phyloP scores from a whole-genome alignment of 1,140 invertebrate genomes.

The Drosophila ironensis region DNA sequence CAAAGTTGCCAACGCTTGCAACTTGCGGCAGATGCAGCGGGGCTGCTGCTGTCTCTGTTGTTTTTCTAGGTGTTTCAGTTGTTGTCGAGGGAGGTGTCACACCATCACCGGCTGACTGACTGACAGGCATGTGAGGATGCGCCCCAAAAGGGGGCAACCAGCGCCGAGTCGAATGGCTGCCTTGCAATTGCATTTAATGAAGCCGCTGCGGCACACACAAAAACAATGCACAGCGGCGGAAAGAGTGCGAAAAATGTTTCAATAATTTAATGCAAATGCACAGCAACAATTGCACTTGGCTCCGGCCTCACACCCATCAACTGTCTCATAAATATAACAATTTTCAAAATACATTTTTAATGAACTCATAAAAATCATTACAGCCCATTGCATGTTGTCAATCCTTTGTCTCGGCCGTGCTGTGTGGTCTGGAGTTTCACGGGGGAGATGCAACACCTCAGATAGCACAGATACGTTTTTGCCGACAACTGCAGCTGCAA shows the following conservation, averaged over 20 bases:
- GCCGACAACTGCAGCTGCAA: slow-evolving; percentile 29
- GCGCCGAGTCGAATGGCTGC: background rate
- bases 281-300: slow-evolving; percentile 23
- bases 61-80: background rate
- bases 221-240: slow-evolving; percentile 22
- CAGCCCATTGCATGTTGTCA: slow-evolving; percentile 13
- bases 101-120: slow-evolving; percentile 8
- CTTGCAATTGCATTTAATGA: slow-evolving; percentile 41
- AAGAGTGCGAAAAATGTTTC: slow-evolving; percentile 35
- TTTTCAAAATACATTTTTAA: slow-evolving; percentile 46
- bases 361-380: slow-evolving; percentile 44
- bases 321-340: slow-evolving; percentile 41
- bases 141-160: background rate
- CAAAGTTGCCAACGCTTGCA: slow-evolving; percentile 44
- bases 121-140: slow-evolving; percentile 35
- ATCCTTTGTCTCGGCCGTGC: slow-evolving; percentile 29
- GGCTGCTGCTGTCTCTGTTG: background rate
- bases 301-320: background rate
- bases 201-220: background rate
- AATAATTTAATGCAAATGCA: slow-evolving; percentile 48
- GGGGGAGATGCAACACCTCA: slow-evolving; percentile 8
- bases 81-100: slow-evolving; percentile 21
- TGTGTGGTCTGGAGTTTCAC: slow-evolving; percentile 35
- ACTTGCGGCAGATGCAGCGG: slow-evolving; percentile 31
- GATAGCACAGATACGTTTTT: background rate